phyloP scores from a whole-genome alignment of 2,888 invertebrate genomes.

The Eustalomyia histrio region DNA sequence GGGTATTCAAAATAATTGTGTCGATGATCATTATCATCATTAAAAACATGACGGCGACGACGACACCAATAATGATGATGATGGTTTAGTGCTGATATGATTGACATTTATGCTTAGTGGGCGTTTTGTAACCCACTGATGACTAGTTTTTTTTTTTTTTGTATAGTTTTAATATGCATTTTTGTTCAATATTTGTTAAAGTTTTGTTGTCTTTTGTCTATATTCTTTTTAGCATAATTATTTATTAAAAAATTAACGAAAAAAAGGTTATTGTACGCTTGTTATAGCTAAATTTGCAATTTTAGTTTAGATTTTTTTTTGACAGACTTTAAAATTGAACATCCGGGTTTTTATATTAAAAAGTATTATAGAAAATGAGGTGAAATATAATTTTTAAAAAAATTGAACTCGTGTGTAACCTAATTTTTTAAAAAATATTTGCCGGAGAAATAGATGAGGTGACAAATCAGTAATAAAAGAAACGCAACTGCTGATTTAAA shows the following conservation, averaged over 20 bases:
- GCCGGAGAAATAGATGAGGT: neutral
- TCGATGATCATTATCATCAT: constrained; percentile 50
- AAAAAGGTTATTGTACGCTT: constrained; percentile 50
- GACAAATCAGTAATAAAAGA: too few species aligned
- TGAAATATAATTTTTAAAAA: neutral
- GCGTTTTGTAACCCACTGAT: constrained; percentile 59
- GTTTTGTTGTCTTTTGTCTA: neutral
- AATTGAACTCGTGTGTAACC: neutral
- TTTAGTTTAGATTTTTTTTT: neutral
- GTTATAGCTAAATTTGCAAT: constrained; percentile 37
- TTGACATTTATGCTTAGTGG: constrained; percentile 63
- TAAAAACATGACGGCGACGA: constrained; percentile 30
- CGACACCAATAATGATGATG: neutral
- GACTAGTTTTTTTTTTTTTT: constrained; percentile 4
- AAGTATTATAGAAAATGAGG: neutral
- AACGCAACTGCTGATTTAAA: too few species aligned
- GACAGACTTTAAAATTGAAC: neutral
- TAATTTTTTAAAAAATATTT: neutral
- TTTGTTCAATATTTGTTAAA: neutral
- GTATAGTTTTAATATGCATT: too few species aligned
- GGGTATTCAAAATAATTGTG: constrained; percentile 23
- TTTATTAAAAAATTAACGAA: constrained; percentile 31
- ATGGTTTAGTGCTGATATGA: constrained; percentile 44
- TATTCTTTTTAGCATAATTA: constrained; percentile 6
- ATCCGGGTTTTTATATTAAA: constrained; percentile 35